phyloP scores from a whole-genome alignment of 1,140 invertebrate species.

The Berghia stephanieae region DNA sequence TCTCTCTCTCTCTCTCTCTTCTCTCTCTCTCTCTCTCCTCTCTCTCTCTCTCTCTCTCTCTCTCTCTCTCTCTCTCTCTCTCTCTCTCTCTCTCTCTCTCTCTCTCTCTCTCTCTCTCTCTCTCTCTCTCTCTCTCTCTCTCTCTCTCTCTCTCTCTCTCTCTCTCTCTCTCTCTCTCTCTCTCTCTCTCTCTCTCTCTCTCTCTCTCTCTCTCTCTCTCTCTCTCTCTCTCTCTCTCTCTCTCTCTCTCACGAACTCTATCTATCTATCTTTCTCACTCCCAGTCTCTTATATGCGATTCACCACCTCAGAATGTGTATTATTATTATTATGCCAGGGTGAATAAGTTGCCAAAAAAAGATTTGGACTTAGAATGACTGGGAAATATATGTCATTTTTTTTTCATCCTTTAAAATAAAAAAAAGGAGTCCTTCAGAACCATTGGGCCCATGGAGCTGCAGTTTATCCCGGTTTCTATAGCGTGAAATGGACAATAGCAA shows the following conservation, averaged over 20 bases:
- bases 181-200: neutral
- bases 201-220: conserved; percentile 1
- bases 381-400: neutral
- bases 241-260: neutral
- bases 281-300: neutral
- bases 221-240: neutral
- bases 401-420: neutral
- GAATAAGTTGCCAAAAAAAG: neutral
- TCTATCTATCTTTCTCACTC: neutral
- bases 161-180: neutral
- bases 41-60: neutral
- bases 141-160: neutral
- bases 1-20: conserved; percentile 4
- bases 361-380: neutral
- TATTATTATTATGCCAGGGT: neutral
- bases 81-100: neutral
- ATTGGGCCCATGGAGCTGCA: no score
- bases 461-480: no score
- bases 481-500: no score
- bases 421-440: no score
- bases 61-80: neutral
- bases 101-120: neutral
- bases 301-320: neutral
- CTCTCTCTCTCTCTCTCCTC: neutral
- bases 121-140: neutral